A percentile compares a stretch with the other conserved stretches of the same genome.
Evolutionary conservation across 1,140 invertebrate genomes (phyloP).

Genomic region (Choristoneura fumiferana): DNA sequence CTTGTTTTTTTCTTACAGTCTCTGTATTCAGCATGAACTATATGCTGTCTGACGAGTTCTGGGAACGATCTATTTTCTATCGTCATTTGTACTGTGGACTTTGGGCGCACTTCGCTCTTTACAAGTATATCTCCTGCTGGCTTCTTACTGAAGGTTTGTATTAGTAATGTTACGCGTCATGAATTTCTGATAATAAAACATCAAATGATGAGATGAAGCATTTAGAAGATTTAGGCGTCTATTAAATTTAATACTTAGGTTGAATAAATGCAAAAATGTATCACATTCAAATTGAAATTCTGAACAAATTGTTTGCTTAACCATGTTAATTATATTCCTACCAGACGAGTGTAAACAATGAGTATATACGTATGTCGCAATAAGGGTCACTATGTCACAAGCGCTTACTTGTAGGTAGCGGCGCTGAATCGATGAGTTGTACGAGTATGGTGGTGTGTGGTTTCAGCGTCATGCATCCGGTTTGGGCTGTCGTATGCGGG

Average conservation of each 20-base stretch:
- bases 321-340: too few species aligned
- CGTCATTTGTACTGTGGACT: conserved; percentile 85
- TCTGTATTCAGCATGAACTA: conserved; percentile 83
- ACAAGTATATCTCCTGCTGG: conserved; percentile 96
- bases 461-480: conserved; percentile 78
- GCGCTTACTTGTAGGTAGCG: not conserved
- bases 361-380: not conserved
- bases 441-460: not conserved
- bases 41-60: conserved; percentile 83
- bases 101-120: conserved; percentile 91
- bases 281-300: too few species aligned
- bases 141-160: conserved; percentile 88
- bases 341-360: too few species aligned
- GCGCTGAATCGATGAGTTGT: too few species aligned
- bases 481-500: conserved; percentile 92
- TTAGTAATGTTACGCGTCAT: not conserved
- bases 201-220: too few species aligned
- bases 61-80: conserved; percentile 80
- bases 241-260: too few species aligned
- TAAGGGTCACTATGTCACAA: not conserved
- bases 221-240: too few species aligned
- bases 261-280: too few species aligned
- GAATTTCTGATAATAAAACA: too few species aligned
- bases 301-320: too few species aligned
- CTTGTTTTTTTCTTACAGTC: conserved; percentile 56